A percentile compares a stretch with the other conserved stretches of the same genome.
These are phyloP conservation scores for Meganola albula DNA, from an alignment of 2,888 invertebrate genomes.

Conservation along the genomic window DNA sequence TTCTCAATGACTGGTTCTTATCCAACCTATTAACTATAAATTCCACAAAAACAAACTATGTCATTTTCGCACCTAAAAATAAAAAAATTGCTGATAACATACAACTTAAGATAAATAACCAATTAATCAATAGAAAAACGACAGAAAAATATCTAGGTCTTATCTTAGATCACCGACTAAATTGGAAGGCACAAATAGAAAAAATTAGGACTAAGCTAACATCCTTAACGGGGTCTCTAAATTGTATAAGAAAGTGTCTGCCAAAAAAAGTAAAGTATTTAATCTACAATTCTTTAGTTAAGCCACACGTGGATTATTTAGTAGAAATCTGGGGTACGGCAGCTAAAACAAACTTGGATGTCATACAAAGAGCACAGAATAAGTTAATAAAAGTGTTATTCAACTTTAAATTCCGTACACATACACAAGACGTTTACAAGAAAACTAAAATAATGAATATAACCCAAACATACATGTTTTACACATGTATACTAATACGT, in stretches of 20 bases:
- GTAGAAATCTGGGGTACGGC: slow-evolving; percentile 4
- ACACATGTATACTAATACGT: slow-evolving; percentile 1
- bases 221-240: slow-evolving; percentile 3
- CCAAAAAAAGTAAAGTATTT: slow-evolving; percentile 1
- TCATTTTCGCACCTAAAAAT: slow-evolving; percentile 15
- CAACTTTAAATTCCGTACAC: neutral
- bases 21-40: slow-evolving; percentile 9
- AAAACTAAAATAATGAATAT: slow-evolving; percentile 1
- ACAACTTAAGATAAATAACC: slow-evolving; percentile 1
- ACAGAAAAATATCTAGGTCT: slow-evolving; percentile 7
- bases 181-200: slow-evolving; percentile 1
- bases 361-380: slow-evolving; percentile 5
- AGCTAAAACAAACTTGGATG: slow-evolving; percentile 5
- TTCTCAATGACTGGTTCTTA: slow-evolving; percentile 12
- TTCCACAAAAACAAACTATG: slow-evolving; percentile 7
- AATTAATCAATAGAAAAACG: neutral
- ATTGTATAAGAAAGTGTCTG: slow-evolving; percentile 2
- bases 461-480: neutral
- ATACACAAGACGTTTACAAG: neutral
- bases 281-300: slow-evolving; percentile 2
- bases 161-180: neutral
- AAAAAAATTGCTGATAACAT: slow-evolving; percentile 5
- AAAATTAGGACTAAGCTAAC: slow-evolving; percentile 3
- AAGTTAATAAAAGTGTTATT: slow-evolving; percentile 2
- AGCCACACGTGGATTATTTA: slow-evolving; percentile 1